These are phyloP conservation scores for Sympetrum striolatum DNA, from an alignment of 2,888 invertebrate genomes.

Conservation along the genomic window DNA sequence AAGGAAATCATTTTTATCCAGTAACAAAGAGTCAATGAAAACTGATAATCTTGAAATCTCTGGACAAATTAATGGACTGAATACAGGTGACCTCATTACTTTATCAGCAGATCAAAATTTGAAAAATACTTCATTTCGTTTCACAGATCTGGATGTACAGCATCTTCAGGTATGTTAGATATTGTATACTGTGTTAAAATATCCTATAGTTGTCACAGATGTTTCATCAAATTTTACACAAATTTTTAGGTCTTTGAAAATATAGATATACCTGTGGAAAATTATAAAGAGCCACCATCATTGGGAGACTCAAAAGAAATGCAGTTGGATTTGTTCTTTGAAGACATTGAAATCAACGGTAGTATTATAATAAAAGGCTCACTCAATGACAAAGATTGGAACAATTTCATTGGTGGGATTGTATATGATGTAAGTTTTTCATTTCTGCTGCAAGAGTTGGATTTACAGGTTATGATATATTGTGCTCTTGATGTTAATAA, in stretches of 20 bases:
- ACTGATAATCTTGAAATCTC: background rate
- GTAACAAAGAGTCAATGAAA: background rate
- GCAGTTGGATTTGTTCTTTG: background rate
- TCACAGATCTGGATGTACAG: background rate
- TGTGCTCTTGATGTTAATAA: too few species aligned
- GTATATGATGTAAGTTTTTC: slow-evolving; percentile 12
- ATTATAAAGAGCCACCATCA: background rate
- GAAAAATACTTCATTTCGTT: background rate
- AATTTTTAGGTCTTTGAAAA: background rate
- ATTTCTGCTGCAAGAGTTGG: background rate
- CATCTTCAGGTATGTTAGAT: background rate
- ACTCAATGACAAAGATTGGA: background rate
- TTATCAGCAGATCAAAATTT: background rate
- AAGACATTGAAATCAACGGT: background rate
- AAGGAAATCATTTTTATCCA: background rate
- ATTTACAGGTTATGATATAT: background rate
- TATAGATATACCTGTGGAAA: background rate
- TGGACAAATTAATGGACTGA: background rate
- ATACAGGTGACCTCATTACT: background rate
- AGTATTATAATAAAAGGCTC: background rate
- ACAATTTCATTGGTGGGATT: background rate
- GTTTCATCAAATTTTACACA: background rate
- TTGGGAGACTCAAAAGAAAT: background rate
- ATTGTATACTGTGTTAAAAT: background rate
- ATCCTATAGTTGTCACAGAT: background rate